These are phyloP conservation scores for Epinotia nisella DNA, from an alignment of 2,888 invertebrate genomes.

Conservation along the genomic window DNA sequence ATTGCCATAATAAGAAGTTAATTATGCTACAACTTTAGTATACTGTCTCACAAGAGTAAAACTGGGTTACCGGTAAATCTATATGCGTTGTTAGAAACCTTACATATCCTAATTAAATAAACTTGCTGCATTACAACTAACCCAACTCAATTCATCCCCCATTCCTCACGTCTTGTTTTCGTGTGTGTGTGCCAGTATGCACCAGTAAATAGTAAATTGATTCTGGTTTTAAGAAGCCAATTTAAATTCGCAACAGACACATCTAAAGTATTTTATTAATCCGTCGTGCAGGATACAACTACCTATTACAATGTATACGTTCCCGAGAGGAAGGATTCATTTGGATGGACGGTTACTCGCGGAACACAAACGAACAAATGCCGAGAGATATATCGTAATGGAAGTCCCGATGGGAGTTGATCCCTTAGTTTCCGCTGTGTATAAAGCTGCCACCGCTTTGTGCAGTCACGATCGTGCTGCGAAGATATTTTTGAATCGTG, in stretches of 20 bases:
- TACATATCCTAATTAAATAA: conserved; percentile 4
- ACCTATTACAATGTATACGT: not conserved
- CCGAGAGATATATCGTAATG: conserved; percentile 25
- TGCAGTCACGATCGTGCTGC: conserved; percentile 39
- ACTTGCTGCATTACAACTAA: not conserved
- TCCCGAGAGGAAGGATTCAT: conserved; percentile 31
- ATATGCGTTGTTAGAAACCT: conserved; percentile 6
- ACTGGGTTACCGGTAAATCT: conserved; percentile 4
- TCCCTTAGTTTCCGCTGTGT: conserved; percentile 33
- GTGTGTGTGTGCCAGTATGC: conserved; percentile 36
- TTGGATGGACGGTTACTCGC: conserved; percentile 14
- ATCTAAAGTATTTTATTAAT: conserved; percentile 6
- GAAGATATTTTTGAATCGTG: conserved; percentile 54
- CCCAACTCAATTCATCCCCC: not conserved
- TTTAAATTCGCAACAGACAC: conserved; percentile 10
- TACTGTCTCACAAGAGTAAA: conserved; percentile 1
- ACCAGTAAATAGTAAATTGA: conserved; percentile 24
- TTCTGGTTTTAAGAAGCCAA: conserved; percentile 26
- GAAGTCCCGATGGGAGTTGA: conserved; percentile 28
- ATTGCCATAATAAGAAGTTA: conserved; percentile 16
- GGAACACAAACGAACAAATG: conserved; percentile 33
- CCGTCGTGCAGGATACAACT: conserved; percentile 14
- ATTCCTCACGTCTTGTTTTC: not conserved
- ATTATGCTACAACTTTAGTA: conserved; percentile 7
- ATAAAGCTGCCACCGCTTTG: conserved; percentile 38